Evolutionary conservation across 92 coral and sea anemone species (phyloP).

Genomic region (Zoanthus solanderi): DNA sequence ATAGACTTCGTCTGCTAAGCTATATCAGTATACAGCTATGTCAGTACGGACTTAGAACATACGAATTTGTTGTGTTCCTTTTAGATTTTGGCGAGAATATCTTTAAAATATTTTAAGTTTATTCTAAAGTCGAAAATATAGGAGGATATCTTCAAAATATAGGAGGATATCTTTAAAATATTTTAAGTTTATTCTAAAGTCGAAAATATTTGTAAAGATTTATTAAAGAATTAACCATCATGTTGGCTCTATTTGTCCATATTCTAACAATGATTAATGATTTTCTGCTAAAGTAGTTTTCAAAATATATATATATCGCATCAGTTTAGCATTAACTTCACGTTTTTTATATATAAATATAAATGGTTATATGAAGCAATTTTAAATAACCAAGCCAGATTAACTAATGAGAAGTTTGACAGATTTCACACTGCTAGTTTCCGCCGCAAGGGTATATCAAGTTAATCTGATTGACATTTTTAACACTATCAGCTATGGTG

Average conservation of each 20-base stretch:
- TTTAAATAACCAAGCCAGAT: constrained; percentile 7
- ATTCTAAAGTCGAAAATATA: not conserved
- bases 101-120: too few relatives aligned
- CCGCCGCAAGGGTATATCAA: constrained; percentile 18
- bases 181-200: not conserved
- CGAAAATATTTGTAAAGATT: not conserved
- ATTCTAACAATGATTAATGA: not conserved
- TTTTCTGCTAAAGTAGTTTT: not conserved
- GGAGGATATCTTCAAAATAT: too few relatives aligned
- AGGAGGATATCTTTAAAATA: too few relatives aligned
- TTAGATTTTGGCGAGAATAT: not conserved
- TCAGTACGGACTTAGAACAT: constrained; percentile 7
- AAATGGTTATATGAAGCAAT: constrained; percentile 9
- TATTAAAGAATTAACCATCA: too few relatives aligned
- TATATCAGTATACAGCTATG: not conserved
- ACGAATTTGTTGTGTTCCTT: constrained; percentile 25
- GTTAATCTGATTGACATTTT: constrained; percentile 22
- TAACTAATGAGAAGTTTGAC: constrained; percentile 19
- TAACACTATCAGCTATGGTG: constrained; percentile 30
- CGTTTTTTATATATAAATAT: not conserved
- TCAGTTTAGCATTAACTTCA: not conserved
- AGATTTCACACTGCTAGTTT: constrained; percentile 26
- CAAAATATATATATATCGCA: not conserved
- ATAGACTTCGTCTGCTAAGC: not conserved
- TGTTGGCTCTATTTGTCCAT: too few relatives aligned